A percentile compares a stretch with the other conserved stretches of the same genome.
phyloP scores from a whole-genome alignment of 2,113 vertebrate genomes.

The Pavo muticus region DNA sequence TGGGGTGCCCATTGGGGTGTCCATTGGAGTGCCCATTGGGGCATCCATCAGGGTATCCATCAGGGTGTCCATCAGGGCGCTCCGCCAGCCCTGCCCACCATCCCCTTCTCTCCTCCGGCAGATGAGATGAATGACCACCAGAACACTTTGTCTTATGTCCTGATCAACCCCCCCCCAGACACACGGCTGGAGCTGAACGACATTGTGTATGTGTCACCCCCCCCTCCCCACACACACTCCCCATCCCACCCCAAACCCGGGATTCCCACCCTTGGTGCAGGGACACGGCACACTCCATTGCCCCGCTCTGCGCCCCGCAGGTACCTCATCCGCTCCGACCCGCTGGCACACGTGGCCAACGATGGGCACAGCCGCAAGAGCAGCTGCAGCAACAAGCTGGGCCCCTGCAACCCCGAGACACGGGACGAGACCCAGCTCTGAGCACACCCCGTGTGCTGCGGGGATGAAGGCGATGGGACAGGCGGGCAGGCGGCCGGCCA shows the following conservation, averaged over 20 bases:
- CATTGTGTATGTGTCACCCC: conserved; percentile 85
- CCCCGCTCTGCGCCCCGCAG: conserved; percentile 45
- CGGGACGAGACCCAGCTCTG: conserved; percentile 89
- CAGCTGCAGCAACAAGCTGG: conserved; percentile 81
- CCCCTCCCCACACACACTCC: background rate
- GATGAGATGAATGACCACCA: conserved; percentile 98
- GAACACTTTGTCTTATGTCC: conserved; percentile 95
- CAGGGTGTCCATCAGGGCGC: rapidly evolving
- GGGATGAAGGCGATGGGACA: background rate
- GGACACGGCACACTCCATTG: background rate
- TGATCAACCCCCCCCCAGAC: conserved; percentile 96
- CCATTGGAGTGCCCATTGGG: background rate
- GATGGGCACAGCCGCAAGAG: conserved; percentile 80
- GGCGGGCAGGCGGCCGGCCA: rapidly evolving
- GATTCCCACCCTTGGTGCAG: background rate
- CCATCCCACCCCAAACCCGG: background rate
- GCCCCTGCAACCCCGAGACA: conserved; percentile 81
- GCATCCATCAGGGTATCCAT: background rate
- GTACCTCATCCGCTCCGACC: conserved; percentile 95
- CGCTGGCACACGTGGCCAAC: conserved; percentile 90
- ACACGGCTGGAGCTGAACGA: conserved; percentile 94
- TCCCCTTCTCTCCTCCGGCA: conserved; percentile 70
- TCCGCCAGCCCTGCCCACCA: rapidly evolving
- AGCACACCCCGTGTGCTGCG: background rate
- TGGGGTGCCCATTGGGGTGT: background rate